Evolutionary conservation across 2,888 invertebrate genomes (phyloP), one percentile per base, ranked within the genome.

Genomic region (Salpingus planirostris): DNA sequence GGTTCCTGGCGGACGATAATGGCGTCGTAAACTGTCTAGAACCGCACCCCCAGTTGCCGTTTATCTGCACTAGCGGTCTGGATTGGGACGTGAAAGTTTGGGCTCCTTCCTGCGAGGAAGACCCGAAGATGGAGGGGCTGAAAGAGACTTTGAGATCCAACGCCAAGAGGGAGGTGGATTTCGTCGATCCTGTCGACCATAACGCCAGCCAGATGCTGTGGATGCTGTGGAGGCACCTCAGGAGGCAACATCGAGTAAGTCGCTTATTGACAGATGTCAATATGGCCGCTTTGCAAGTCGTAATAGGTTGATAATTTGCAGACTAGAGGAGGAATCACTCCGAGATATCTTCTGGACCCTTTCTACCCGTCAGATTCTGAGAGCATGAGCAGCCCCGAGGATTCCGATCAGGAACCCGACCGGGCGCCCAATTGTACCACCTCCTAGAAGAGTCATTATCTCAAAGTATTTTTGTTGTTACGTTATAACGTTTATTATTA

Each of bases 11-110:
- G 0, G 91, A 92, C 62, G 71, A 72, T 43, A 76, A 76, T 45
- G 90, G 89, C 36, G 87, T 91, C 62, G 93, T 91, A 57, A 96
- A 95, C 67, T 88, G 88, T 47, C 68, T 95, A 56, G 93, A 93
- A 57, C 80, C 89, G 1, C 95, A 96, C 65, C 95, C 95, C 0
- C 71, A 76, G 43, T 73, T 80, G 52, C 93, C 95, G 0, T 75
- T 89, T 38, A 65, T 96, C 47, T 93, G 92, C 7, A 90, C 92
- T 2, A 85, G 87, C 62, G 96, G 96, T 1, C 69, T 95, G 3
- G 95, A 95, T 66, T 77, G 80, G 55, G 88, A 91, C 58, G 79
- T 95, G 10, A 96, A 95, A 69, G 80, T 96, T 33, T 95, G 93
- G 93, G 73, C 84, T 30, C 92, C 95, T 2, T 74, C 73, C 2